Conservation (phyloP, 2,113 vertebrate genomes). For the Thinocorus orbignyianus region DNA sequence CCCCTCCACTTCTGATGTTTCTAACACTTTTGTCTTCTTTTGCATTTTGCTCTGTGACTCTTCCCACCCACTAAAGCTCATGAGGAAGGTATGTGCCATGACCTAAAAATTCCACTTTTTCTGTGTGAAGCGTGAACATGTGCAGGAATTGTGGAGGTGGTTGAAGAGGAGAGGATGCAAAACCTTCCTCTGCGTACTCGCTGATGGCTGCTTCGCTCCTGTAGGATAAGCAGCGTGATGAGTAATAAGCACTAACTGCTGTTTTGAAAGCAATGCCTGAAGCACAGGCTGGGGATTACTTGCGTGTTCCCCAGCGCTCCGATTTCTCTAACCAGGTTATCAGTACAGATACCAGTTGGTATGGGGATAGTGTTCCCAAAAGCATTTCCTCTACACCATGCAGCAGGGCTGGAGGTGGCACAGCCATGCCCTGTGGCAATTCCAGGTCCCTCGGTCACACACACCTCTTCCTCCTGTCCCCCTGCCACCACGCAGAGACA, state of each 20-base stretch:
- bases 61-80: conserved; percentile 66
- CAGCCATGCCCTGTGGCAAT: rapidly evolving
- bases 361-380: not conserved
- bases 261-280: not conserved
- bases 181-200: not conserved
- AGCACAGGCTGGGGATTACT: not conserved
- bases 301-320: not conserved
- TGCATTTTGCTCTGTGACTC: conserved; percentile 46
- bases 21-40: not conserved
- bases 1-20: not conserved
- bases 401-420: not conserved
- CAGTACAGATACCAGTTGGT: not conserved
- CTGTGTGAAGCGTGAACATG: not conserved
- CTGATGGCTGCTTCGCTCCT: not conserved
- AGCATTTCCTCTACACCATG: not conserved
- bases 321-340: not conserved
- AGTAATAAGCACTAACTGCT: not conserved
- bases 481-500: not conserved
- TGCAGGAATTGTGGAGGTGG: conserved; percentile 40
- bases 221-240: not conserved
- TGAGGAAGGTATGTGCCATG: conserved; percentile 82
- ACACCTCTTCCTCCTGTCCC: not conserved
- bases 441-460: rapidly evolving
- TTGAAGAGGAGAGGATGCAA: conserved; percentile 34
- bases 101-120: conserved; percentile 29